Conservation (phyloP, 2,113 vertebrate genomes). For the Phaetusa simplex region DNA sequence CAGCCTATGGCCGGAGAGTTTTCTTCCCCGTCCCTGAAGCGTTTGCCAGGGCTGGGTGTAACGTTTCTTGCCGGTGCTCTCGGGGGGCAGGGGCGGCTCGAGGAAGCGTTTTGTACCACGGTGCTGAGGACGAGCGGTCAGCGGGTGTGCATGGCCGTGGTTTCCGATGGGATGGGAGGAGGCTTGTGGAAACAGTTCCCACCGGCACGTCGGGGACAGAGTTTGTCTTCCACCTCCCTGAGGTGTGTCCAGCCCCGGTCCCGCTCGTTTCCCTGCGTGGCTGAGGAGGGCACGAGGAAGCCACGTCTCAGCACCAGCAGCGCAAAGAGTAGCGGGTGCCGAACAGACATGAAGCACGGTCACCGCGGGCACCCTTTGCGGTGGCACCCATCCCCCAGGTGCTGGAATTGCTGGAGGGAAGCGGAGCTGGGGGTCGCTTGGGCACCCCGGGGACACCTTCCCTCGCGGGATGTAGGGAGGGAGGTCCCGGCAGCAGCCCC, state of each 20-base stretch:
- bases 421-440: background rate
- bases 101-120: rapidly evolving
- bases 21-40: background rate
- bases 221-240: background rate
- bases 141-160: rapidly evolving
- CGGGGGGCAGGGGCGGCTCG: background rate
- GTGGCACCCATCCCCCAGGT: rapidly evolving
- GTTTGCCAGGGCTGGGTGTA: rapidly evolving
- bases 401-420: background rate
- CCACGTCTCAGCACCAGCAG: background rate
- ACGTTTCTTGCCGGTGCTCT: rapidly evolving
- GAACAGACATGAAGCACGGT: rapidly evolving
- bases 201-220: rapidly evolving
- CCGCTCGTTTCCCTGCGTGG: background rate
- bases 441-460: background rate
- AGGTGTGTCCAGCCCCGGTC: rapidly evolving
- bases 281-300: too few relatives aligned
- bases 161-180: background rate
- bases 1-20: rapidly evolving
- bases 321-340: rapidly evolving
- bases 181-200: background rate
- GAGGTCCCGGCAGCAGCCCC: background rate
- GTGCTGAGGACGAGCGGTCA: rapidly evolving
- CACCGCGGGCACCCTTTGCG: rapidly evolving
- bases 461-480: rapidly evolving